Evolutionary conservation across 2,888 invertebrate species (phyloP), one percentile per base, ranked within the genome.

Genomic region (Sphaerophoria taeniata): DNA sequence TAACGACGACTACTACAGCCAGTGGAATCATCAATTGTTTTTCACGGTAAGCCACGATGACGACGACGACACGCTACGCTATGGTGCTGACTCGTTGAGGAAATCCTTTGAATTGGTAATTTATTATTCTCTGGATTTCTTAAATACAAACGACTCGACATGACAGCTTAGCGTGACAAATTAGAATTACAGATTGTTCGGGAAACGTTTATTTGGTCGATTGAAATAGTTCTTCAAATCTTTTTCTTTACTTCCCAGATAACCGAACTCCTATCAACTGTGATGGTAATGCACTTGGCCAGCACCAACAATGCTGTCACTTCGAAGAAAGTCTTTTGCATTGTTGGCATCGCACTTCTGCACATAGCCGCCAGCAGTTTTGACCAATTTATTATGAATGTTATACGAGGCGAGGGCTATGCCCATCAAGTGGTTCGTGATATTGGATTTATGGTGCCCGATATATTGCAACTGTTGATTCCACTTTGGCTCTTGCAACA

Each of bases 1-100:
- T 93, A 95, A 95, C 88, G 95, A 95, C 87, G 95, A 95, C 87
- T 95, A 94, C 89, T 95, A 95, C 90, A 93, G 93, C 36, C 95
- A 95, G 89, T 95, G 95, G 95, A 94, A 94, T 89, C 95, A 95
- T 90, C 95, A 95, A 89, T 90, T 95, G 87, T 94, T 95, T 89
- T 94, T 94, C 89, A 93, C 94, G 89, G 93, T 93, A 89, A 91
- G 90, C 89, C 0, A 16, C 36, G 6, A 12, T 39, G 14, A n/a
- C n/a, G n/a, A n/a, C 24, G 24, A 24, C 24, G 24, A 24, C 24
- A 24, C 1, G 24, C 24, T 24, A 24, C 1, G 24, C 2, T 24
- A 24, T 24, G 24, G 24, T 24, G 2, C 1, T 2, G 24, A 24
- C 24, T 24, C 24, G 9, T 49, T 7, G 43, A 7, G 53, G 1